These are phyloP conservation scores for Epinephelus fuscoguttatus DNA, from an alignment of 2,113 vertebrate species.

Conservation along the genomic window DNA sequence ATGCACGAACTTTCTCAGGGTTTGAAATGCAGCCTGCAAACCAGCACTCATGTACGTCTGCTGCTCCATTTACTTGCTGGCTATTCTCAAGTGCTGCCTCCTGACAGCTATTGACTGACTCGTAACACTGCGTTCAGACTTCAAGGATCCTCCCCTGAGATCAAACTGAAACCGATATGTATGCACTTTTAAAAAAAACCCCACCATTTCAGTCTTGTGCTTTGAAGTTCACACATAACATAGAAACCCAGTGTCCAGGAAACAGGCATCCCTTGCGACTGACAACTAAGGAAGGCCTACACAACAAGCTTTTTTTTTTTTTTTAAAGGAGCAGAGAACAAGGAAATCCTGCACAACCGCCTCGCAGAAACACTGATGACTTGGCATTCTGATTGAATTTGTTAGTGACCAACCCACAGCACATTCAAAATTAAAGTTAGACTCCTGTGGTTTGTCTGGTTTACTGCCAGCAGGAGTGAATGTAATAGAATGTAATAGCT, in stretches of 20 bases:
- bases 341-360: neutral
- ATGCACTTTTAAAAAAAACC: neutral
- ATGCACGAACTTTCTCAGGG: neutral
- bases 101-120: constrained; percentile 7
- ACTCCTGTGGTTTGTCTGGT: neutral
- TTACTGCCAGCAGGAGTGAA: neutral
- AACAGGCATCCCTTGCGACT: constrained; percentile 1
- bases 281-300: neutral
- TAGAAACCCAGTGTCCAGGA: constrained; percentile 1
- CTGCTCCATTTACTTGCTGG: constrained; percentile 9
- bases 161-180: neutral
- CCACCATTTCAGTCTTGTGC: neutral
- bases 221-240: constrained; percentile 20
- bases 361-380: neutral
- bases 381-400: constrained; percentile 7
- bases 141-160: constrained; percentile 26
- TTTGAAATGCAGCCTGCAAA: constrained; percentile 17
- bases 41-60: neutral
- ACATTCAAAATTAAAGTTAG: neutral
- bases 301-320: neutral
- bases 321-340: neutral
- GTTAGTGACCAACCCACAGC: neutral
- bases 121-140: constrained; percentile 10
- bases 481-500: neutral
- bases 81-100: neutral